Percentiles rank a stretch among this genome's conserved stretches.
phyloP scores from a whole-genome alignment of 2,113 vertebrate genomes.

The Cryptotis parvus region DNA sequence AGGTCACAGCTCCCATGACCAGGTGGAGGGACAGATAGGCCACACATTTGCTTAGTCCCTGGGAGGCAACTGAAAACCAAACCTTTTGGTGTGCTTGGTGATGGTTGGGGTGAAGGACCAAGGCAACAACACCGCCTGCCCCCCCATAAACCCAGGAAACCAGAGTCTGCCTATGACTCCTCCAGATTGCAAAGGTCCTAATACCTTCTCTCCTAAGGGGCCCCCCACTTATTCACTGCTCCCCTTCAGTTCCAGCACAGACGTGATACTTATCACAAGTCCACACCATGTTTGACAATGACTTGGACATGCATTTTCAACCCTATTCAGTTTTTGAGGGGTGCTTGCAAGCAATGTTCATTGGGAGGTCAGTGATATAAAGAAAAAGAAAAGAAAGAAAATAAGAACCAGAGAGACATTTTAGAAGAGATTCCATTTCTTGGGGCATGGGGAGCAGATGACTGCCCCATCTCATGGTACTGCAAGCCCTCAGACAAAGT shows the following conservation, averaged over 20 bases:
- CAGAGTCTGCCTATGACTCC: too few species aligned
- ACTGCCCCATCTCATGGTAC: not conserved
- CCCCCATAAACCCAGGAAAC: not conserved
- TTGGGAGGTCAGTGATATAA: not conserved
- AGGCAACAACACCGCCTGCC: too few species aligned
- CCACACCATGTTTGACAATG: not conserved
- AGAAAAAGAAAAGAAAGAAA: not conserved
- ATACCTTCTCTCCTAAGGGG: not conserved
- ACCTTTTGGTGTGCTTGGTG: not conserved
- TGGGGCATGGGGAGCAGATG: not conserved
- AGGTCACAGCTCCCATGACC: not conserved
- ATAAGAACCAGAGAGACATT: not conserved
- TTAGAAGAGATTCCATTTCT: not conserved
- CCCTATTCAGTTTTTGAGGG: not conserved
- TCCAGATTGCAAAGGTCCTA: not conserved
- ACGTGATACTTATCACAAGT: accelerated
- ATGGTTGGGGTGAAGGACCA: not conserved
- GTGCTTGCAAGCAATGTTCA: not conserved
- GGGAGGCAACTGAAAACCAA: not conserved
- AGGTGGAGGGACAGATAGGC: not conserved
- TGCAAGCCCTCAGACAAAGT: not conserved
- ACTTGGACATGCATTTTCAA: not conserved
- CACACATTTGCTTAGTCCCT: not conserved
- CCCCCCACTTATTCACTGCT: not conserved
- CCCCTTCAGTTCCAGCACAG: not conserved